Evolutionary conservation across 2,888 invertebrate genomes (phyloP).

Genomic region (Aricia artaxerxes): DNA sequence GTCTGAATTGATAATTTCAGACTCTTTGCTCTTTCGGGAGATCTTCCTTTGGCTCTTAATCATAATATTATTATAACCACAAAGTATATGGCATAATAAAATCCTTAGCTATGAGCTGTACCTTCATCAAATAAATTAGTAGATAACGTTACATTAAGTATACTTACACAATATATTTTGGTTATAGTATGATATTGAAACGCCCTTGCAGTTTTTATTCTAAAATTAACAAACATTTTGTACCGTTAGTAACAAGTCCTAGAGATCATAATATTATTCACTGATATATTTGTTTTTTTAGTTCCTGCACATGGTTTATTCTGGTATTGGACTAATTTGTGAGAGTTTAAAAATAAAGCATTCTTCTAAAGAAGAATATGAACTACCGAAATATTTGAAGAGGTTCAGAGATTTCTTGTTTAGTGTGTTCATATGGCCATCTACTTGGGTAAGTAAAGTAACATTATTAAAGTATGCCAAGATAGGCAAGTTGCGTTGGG

Average conservation of each 20-base stretch:
- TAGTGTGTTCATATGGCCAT: slow-evolving; percentile 57
- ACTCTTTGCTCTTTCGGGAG: no score
- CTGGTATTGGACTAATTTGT: slow-evolving; percentile 50
- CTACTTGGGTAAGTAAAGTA: slow-evolving; percentile 52
- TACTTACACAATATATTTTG: not conserved
- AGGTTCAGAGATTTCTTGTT: slow-evolving; percentile 55
- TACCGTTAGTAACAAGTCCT: no score
- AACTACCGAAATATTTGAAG: slow-evolving; percentile 48
- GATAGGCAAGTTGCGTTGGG: no score
- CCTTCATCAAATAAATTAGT: no score
- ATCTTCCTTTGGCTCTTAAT: no score
- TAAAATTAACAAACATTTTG: not conserved
- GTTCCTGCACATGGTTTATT: slow-evolving; percentile 56
- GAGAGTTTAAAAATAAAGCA: slow-evolving; percentile 53
- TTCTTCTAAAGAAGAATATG: slow-evolving; percentile 46
- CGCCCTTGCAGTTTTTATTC: not conserved
- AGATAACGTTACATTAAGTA: no score
- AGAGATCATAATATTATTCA: no score
- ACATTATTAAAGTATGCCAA: not conserved
- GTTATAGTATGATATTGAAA: not conserved
- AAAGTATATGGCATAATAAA: no score
- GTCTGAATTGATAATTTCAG: no score
- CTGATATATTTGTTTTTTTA: slow-evolving; percentile 46
- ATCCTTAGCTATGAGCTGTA: no score
- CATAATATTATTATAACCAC: no score